Evolutionary conservation across 2,797 vertebrate species (phyloP).

Genomic region (Prunella strophiata): DNA sequence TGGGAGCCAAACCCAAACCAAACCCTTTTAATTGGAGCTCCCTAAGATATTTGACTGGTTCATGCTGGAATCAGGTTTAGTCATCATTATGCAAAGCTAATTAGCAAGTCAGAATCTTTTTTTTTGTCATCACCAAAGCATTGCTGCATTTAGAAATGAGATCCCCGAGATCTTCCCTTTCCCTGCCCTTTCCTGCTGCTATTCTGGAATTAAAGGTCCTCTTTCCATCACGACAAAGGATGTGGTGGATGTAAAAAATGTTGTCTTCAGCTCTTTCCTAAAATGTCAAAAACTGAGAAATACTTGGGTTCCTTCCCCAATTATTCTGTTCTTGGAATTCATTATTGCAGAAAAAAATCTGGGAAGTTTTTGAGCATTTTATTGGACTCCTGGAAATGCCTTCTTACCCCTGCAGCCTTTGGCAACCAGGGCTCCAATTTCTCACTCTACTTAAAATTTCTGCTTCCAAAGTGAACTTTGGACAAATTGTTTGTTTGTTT

Average conservation of each 20-base stretch:
- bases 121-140: constrained; percentile 13
- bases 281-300: constrained; percentile 51
- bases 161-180: constrained; percentile 35
- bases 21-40: background rate
- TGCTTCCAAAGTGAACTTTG: background rate
- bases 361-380: background rate
- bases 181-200: constrained; percentile 54
- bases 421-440: background rate
- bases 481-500: background rate
- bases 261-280: background rate
- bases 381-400: background rate
- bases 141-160: constrained; percentile 52
- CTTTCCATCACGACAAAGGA: constrained; percentile 53
- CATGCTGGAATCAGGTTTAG: constrained; percentile 41
- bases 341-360: background rate
- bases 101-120: constrained; percentile 58
- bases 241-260: constrained; percentile 10
- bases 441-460: background rate
- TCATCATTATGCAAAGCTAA: constrained; percentile 66
- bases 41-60: background rate
- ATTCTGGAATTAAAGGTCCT: constrained; percentile 33
- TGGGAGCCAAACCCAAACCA: background rate
- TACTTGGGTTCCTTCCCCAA: background rate
- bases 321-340: constrained; percentile 34
- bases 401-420: background rate